Conservation (phyloP, 2,888 invertebrate genomes). For the Drosophila pegasa region DNA sequence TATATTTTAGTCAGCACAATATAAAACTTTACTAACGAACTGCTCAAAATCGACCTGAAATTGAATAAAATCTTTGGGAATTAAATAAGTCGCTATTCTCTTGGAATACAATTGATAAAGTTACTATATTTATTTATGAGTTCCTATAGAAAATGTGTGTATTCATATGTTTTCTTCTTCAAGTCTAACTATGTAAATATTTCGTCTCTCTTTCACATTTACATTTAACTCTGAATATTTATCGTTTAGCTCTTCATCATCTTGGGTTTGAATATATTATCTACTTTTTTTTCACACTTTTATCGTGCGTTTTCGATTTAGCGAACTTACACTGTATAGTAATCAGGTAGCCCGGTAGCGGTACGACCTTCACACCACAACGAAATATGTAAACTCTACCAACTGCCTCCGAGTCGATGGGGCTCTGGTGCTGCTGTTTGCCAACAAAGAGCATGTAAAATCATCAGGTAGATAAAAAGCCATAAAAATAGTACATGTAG, state of each 20-base stretch:
- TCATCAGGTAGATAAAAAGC: slow-evolving; percentile 61
- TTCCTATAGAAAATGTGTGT: background rate
- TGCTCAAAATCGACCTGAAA: background rate
- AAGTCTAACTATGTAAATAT: background rate
- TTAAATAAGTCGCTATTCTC: background rate
- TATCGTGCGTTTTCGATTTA: background rate
- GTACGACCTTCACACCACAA: slow-evolving; percentile 33
- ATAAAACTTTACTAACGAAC: background rate
- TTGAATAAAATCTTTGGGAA: background rate
- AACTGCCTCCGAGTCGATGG: background rate
- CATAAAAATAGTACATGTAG: slow-evolving; percentile 60
- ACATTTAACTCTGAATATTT: background rate
- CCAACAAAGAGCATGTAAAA: slow-evolving; percentile 63
- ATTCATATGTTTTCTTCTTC: background rate
- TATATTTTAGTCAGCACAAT: background rate
- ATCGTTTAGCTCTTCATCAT: background rate
- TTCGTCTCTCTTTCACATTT: background rate
- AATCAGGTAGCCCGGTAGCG: slow-evolving; percentile 12
- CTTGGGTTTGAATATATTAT: slow-evolving; percentile 1
- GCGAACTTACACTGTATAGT: background rate
- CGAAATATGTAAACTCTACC: slow-evolving; percentile 20
- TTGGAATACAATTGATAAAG: background rate
- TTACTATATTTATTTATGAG: background rate
- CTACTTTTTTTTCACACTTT: background rate
- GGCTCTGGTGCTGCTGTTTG: slow-evolving; percentile 22